Evolutionary conservation across 1,140 invertebrate genomes (phyloP), one percentile per base, ranked within the genome.

Genomic region (Heliconius nattereri): DNA sequence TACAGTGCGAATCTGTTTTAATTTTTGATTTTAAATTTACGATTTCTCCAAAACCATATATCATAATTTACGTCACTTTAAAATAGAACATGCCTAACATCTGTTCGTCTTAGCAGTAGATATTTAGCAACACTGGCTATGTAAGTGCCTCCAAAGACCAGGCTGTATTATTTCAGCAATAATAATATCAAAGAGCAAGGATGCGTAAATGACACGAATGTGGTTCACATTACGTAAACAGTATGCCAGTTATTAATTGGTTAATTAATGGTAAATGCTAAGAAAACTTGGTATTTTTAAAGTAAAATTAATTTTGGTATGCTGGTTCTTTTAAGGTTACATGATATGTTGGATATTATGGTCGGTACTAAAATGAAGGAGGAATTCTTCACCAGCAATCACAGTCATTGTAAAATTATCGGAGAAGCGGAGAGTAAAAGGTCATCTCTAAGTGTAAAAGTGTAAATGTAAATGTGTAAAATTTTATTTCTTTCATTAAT

Each of bases 171-270:
- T 76, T 76, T 70, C 60, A 60, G 35, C 57, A 76, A 76, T 70
- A 6, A 19, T 26, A 60, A 35, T 23, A 75, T 37, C 45, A 78
- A 78, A 73, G 71, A 45, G 71, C 76, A 73, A 73, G 71, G 76
- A 78, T 78, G 71, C 26, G 71, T 73, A 37, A 78, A 78, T 72
- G 71, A 78, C 54, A 32, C 20, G 52, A 57, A 60, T 52, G 13
- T 52, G 13, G n/a, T n/a, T 29, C 37, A 19, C 23, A 45, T 26
- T 29, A 23, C 35, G 23, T 66, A 19, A 16, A 60, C 3, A 20
- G 20, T 60, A 13, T 26, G 11, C 16, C 23, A 29, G 60, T 26
- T 26, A 29, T 66, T 16, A 29, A 66, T 16, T 26, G 23, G 60
- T 29, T 29, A 66, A 60, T 66, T 29, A 29, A 26, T 66, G 54